Evolutionary conservation across 2,797 vertebrate species (phyloP).

Genomic region (Sphaeramia orbicularis): DNA sequence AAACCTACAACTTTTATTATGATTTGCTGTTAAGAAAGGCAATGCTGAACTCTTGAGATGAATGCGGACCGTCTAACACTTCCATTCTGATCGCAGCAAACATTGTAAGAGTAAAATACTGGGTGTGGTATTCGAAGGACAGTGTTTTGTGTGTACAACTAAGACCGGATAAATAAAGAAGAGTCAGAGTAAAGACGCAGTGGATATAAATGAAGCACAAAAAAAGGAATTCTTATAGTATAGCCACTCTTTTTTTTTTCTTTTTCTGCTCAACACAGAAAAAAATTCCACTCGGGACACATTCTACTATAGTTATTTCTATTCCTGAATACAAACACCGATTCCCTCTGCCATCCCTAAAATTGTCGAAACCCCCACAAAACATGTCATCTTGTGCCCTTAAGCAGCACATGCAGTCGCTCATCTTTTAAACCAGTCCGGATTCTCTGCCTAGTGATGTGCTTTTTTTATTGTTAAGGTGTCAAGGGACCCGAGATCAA

Average conservation of each 20-base stretch:
- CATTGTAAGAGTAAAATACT: constrained; percentile 19
- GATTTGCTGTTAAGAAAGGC: constrained; percentile 52
- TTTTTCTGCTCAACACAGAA: background rate
- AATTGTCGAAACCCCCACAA: background rate
- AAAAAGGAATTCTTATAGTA: background rate
- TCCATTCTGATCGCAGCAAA: constrained; percentile 50
- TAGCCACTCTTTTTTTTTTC: background rate
- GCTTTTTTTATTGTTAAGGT: constrained; percentile 3
- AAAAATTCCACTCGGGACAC: background rate
- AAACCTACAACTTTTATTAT: constrained; percentile 73
- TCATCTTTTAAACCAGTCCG: background rate
- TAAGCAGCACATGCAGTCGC: background rate
- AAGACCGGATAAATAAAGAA: constrained; percentile 24
- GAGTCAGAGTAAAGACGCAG: background rate
- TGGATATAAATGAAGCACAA: background rate
- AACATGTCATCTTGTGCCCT: background rate
- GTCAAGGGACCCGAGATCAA: constrained; percentile 25
- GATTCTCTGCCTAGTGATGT: background rate
- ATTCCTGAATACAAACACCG: background rate
- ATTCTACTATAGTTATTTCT: background rate
- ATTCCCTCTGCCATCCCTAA: background rate
- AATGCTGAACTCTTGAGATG: constrained; percentile 30
- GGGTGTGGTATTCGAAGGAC: constrained; percentile 36
- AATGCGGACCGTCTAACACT: constrained; percentile 37
- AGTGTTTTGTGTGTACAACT: constrained; percentile 17